phyloP scores from a whole-genome alignment of 2,888 invertebrate species.

The Aethes cnicana region DNA sequence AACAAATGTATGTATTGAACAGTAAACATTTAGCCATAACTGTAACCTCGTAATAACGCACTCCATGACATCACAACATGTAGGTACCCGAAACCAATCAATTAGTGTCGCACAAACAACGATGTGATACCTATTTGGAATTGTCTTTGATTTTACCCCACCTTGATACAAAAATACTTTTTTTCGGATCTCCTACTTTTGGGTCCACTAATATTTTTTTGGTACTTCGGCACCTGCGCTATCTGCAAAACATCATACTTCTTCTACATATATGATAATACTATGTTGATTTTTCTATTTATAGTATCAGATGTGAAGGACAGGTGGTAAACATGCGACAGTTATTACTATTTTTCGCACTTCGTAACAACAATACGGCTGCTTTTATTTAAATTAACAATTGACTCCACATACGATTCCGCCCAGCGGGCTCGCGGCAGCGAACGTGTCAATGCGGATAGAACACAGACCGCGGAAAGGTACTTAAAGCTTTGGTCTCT shows the following conservation, averaged over 20 bases:
- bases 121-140: background rate
- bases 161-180: constrained; percentile 23
- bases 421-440: too few relatives aligned
- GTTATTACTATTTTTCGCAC: too few relatives aligned
- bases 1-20: background rate
- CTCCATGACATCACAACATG: constrained; percentile 27
- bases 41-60: background rate
- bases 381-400: too few relatives aligned
- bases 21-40: background rate
- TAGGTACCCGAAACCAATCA: constrained; percentile 20
- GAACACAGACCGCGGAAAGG: too few relatives aligned
- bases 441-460: too few relatives aligned
- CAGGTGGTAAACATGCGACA: too few relatives aligned
- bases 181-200: constrained; percentile 22
- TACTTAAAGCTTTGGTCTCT: too few relatives aligned
- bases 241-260: constrained; percentile 26
- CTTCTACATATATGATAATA: constrained; percentile 8
- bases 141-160: constrained; percentile 13
- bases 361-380: too few relatives aligned
- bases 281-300: too few relatives aligned
- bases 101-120: constrained; percentile 10
- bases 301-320: too few relatives aligned
- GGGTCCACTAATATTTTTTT: constrained; percentile 15
- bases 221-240: constrained; percentile 23
- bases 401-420: too few relatives aligned